Conservation (phyloP, 2,113 vertebrate genomes). For the Rousettus leschenaultii region DNA sequence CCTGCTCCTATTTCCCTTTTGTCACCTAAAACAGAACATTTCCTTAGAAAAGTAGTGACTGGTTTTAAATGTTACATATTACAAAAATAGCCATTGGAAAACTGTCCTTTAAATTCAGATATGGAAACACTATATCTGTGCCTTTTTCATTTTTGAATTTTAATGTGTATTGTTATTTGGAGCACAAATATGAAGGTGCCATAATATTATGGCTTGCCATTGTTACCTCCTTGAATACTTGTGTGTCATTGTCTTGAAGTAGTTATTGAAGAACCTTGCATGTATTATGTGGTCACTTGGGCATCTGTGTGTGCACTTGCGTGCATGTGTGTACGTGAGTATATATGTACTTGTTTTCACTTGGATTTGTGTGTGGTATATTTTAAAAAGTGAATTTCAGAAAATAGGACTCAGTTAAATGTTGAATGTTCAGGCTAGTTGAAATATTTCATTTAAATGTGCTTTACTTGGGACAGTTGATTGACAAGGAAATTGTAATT, state of each 20-base stretch:
- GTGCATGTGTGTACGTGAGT: constrained; percentile 56
- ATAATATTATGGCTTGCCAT: constrained; percentile 82
- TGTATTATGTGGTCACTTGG: constrained; percentile 74
- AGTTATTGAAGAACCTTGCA: constrained; percentile 81
- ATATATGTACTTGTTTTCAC: not conserved
- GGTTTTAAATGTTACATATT: constrained; percentile 69
- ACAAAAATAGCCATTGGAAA: not conserved
- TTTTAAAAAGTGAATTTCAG: constrained; percentile 78
- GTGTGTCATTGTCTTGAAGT: constrained; percentile 72
- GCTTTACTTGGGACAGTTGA: constrained; percentile 75
- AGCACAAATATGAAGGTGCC: constrained; percentile 83
- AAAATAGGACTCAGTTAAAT: constrained; percentile 80
- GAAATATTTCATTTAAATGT: constrained; percentile 72
- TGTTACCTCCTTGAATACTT: constrained; percentile 79
- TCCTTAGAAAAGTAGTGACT: constrained; percentile 54
- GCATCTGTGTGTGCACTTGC: constrained; percentile 41
- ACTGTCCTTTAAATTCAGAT: constrained; percentile 67
- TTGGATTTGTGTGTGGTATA: constrained; percentile 67
- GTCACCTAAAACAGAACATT: constrained; percentile 34
- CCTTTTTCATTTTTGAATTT: constrained; percentile 69
- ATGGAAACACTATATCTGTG: constrained; percentile 76
- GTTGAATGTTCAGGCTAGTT: constrained; percentile 74
- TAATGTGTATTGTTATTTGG: constrained; percentile 71
- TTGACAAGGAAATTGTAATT: constrained; percentile 72
- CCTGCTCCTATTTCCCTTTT: constrained; percentile 71